Percentiles rank a stretch among this genome's conserved stretches.
Evolutionary conservation across 1,140 invertebrate species (phyloP).

Genomic region (Ceratina japonica): DNA sequence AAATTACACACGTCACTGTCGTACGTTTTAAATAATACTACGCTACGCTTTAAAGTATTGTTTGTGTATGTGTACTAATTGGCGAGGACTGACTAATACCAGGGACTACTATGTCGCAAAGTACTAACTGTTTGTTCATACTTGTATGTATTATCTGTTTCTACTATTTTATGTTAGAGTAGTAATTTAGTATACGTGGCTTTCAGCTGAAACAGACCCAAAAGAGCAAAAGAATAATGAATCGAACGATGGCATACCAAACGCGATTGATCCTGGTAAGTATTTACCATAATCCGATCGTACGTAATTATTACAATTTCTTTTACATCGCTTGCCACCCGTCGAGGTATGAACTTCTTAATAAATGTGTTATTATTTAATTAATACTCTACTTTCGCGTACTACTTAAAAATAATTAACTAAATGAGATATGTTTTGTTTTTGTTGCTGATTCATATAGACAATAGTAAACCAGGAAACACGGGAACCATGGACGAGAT

Average conservation of each 20-base stretch:
- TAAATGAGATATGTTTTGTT: slow-evolving; percentile 13
- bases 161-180: slow-evolving; percentile 46
- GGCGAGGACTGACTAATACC: slow-evolving; percentile 35
- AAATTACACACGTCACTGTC: slow-evolving; percentile 19
- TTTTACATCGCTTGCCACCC: background rate
- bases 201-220: slow-evolving; percentile 59
- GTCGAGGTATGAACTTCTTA: background rate
- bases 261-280: slow-evolving; percentile 27
- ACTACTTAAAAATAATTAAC: background rate
- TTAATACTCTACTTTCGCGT: background rate
- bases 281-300: slow-evolving; percentile 4
- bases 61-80: slow-evolving; percentile 18
- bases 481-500: background rate
- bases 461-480: slow-evolving; percentile 29
- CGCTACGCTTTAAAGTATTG: slow-evolving; percentile 8
- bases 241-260: slow-evolving; percentile 18
- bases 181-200: slow-evolving; percentile 58
- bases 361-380: background rate
- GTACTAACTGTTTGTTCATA: slow-evolving; percentile 11
- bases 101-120: slow-evolving; percentile 11
- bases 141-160: slow-evolving; percentile 33
- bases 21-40: slow-evolving; percentile 7
- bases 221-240: slow-evolving; percentile 40
- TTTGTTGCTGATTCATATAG: slow-evolving; percentile 12
- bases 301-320: background rate